phyloP scores from a whole-genome alignment of 2,797 vertebrate species.

The Amniataba percoides region DNA sequence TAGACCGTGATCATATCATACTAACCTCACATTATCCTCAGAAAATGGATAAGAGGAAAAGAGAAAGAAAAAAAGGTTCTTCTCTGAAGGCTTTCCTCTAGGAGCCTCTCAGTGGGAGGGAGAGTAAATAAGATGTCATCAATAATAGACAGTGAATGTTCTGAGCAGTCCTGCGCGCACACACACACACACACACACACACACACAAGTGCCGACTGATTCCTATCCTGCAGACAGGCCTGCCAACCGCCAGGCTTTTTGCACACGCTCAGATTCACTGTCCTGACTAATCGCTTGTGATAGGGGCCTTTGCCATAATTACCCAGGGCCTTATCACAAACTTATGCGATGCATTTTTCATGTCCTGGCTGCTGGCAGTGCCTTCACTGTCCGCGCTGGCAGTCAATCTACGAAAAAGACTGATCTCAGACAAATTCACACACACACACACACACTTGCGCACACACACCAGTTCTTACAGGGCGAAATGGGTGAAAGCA shows the following conservation, averaged over 20 bases:
- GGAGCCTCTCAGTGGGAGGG: slow-evolving; percentile 84
- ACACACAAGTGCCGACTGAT: slow-evolving; percentile 74
- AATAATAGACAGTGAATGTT: slow-evolving; percentile 88
- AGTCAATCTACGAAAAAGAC: slow-evolving; percentile 79
- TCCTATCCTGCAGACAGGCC: slow-evolving; percentile 87
- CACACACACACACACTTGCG: slow-evolving; percentile 52
- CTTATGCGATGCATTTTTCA: slow-evolving; percentile 88
- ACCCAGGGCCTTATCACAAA: slow-evolving; percentile 87
- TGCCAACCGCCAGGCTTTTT: slow-evolving; percentile 85
- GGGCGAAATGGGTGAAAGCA: slow-evolving; percentile 77
- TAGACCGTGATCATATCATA: slow-evolving; percentile 73
- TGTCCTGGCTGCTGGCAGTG: slow-evolving; percentile 84
- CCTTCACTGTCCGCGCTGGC: slow-evolving; percentile 81
- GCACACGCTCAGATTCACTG: slow-evolving; percentile 87
- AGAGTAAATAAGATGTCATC: slow-evolving; percentile 89
- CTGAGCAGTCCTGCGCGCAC: slow-evolving; percentile 71
- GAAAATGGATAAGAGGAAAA: slow-evolving; percentile 54
- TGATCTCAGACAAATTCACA: slow-evolving; percentile 79
- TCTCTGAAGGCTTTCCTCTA: slow-evolving; percentile 84
- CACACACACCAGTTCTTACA: slow-evolving; percentile 72
- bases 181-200: slow-evolving; percentile 29
- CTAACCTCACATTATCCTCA: slow-evolving; percentile 70
- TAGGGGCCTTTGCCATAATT: slow-evolving; percentile 88
- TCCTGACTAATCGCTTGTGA: slow-evolving; percentile 88
- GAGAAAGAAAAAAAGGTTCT: slow-evolving; percentile 70